A percentile compares a stretch with the other conserved stretches of the same genome.
Evolutionary conservation across 30 jellyfish, hydroid and myxozoan genomes (phyloP).

Genomic region (Chrysaora quinquecirrha): DNA sequence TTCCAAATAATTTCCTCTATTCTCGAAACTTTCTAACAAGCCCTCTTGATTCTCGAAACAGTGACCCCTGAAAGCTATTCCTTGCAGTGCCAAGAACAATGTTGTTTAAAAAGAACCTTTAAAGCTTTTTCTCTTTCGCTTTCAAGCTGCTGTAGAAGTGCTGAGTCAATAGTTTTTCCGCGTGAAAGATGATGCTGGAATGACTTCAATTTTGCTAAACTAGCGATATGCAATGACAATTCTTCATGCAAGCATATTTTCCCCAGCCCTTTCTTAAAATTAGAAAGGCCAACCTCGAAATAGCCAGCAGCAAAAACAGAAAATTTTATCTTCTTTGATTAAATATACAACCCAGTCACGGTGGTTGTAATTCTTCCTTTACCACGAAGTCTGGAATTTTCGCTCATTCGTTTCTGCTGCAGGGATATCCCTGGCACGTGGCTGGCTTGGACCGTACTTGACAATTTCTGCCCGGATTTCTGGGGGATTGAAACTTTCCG

Average conservation of each 20-base stretch:
- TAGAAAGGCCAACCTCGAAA: slow-evolving; percentile 30
- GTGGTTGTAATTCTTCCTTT: too few species aligned
- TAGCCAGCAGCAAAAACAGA: slow-evolving; percentile 35
- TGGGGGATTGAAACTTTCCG: slow-evolving; percentile 37
- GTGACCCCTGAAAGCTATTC: slow-evolving; percentile 53
- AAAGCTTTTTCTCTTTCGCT: slow-evolving; percentile 33
- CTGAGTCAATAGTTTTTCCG: slow-evolving; percentile 34
- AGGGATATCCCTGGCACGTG: slow-evolving; percentile 42
- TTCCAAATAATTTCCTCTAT: slow-evolving; percentile 65
- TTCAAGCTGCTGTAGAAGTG: slow-evolving; percentile 11
- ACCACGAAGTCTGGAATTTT: too few species aligned
- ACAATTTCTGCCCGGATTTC: slow-evolving; percentile 37
- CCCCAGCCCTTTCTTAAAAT: slow-evolving; percentile 20
- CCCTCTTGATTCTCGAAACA: slow-evolving; percentile 55
- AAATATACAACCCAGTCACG: slow-evolving; percentile 34
- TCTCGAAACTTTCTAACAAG: too few species aligned
- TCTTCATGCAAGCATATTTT: slow-evolving; percentile 22
- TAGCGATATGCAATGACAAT: neutral
- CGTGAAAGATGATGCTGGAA: slow-evolving; percentile 33
- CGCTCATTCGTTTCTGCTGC: too few species aligned
- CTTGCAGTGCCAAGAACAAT: slow-evolving; percentile 64
- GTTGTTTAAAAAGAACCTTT: slow-evolving; percentile 40
- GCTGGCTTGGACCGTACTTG: slow-evolving; percentile 27
- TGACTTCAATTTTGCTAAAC: slow-evolving; percentile 35
- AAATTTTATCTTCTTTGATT: slow-evolving; percentile 7